Conservation (phyloP, 1,140 invertebrate genomes). For the Drosophila subobscura region DNA sequence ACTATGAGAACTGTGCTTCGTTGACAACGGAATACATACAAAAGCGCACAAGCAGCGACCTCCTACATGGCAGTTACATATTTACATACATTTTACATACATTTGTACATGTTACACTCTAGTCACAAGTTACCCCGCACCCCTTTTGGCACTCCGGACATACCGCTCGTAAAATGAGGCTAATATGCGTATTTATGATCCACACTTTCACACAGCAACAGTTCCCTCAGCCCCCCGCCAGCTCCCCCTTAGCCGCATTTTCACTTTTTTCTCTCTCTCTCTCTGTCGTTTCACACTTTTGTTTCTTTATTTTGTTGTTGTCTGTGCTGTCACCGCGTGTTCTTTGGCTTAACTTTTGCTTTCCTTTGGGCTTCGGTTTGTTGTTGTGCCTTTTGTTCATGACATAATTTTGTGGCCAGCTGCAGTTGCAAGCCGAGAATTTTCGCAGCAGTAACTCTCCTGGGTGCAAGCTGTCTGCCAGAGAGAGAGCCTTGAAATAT, state of each 20-base stretch:
- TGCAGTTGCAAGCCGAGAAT: constrained; percentile 28
- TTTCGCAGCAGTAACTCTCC: constrained; percentile 24
- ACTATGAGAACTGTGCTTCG: constrained; percentile 58
- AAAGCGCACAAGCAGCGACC: constrained; percentile 46
- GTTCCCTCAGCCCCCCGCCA: neutral
- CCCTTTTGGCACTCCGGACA: constrained; percentile 22
- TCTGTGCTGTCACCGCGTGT: constrained; percentile 70
- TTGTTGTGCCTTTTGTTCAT: constrained; percentile 33
- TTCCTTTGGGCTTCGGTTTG: constrained; percentile 18
- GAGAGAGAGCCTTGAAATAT: constrained; percentile 1
- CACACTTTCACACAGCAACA: constrained; percentile 41
- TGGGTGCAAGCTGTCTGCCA: constrained; percentile 17
- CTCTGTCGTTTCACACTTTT: constrained; percentile 28
- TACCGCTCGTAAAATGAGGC: constrained; percentile 57
- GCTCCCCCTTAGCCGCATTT: constrained; percentile 66
- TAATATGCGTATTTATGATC: constrained; percentile 78
- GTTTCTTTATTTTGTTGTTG: constrained; percentile 60
- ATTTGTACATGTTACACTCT: neutral
- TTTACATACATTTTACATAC: constrained; percentile 1
- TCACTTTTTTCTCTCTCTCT: constrained; percentile 53
- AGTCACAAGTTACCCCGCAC: neutral
- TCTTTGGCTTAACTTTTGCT: constrained; percentile 59
- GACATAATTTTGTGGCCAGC: constrained; percentile 52
- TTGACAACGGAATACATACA: constrained; percentile 40
- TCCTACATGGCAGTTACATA: constrained; percentile 21